Evolutionary conservation across 2,113 vertebrate genomes (phyloP).

Genomic region (Albula goreensis): DNA sequence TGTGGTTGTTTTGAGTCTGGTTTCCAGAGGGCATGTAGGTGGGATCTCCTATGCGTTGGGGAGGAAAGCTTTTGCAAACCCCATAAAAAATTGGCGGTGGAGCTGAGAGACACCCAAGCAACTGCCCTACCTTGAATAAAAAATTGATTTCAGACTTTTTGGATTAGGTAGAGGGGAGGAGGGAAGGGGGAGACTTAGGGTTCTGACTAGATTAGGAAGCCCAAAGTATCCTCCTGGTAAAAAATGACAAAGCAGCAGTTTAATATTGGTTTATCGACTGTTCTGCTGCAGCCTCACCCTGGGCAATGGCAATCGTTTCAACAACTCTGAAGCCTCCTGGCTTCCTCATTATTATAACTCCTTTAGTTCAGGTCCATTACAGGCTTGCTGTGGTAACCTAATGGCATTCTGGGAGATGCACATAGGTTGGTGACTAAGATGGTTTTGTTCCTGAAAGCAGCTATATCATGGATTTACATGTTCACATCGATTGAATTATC

Average conservation of each 20-base stretch:
- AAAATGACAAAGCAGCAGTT: conserved; percentile 16
- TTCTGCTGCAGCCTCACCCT: neutral
- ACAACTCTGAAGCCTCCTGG: neutral
- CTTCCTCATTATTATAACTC: conserved; percentile 32
- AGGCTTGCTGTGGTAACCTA: neutral
- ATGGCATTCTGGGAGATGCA: neutral
- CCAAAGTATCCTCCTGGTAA: neutral
- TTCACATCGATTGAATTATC: conserved; percentile 5
- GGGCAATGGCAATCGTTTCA: conserved; percentile 4
- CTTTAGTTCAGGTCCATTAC: conserved; percentile 26
- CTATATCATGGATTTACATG: neutral
- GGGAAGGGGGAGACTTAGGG: neutral
- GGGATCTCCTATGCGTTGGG: no score
- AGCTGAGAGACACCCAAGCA: conserved; percentile 48
- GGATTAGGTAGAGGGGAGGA: conserved; percentile 35
- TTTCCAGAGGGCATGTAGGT: neutral
- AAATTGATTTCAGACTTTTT: conserved; percentile 52
- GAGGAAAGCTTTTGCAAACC: conserved; percentile 7
- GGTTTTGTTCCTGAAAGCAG: neutral
- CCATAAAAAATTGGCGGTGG: conserved; percentile 39
- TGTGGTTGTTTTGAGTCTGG: neutral
- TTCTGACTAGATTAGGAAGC: conserved; percentile 34
- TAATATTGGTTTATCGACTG: neutral
- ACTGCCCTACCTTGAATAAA: conserved; percentile 21
- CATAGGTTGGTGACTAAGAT: neutral